Conservation (phyloP, 2,113 vertebrate species). For the Phainopepla nitens region DNA sequence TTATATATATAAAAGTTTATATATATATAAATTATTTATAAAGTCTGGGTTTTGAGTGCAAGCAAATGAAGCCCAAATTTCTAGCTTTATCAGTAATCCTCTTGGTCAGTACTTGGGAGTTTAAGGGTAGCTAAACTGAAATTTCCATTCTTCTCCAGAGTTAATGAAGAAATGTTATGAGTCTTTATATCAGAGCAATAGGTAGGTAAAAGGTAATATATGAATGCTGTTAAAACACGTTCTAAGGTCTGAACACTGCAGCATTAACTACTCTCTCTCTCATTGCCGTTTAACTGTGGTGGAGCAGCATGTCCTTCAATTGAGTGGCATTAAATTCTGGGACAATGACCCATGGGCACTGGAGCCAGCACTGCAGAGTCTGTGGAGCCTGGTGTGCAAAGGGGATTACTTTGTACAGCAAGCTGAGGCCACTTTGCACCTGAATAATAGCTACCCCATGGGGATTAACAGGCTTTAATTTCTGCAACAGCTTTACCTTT, state of each 20-base stretch:
- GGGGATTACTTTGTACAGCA: neutral
- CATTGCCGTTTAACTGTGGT: neutral
- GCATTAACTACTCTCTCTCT: conserved; percentile 15
- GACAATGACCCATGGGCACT: neutral
- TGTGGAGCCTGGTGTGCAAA: neutral
- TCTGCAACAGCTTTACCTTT: neutral
- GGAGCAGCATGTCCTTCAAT: neutral
- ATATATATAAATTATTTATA: neutral
- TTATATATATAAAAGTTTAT: neutral
- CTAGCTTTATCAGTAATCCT: neutral
- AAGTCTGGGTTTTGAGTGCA: neutral
- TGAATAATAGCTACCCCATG: neutral
- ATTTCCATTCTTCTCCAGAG: neutral
- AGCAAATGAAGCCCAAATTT: neutral
- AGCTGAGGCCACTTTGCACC: neutral
- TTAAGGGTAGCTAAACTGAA: neutral
- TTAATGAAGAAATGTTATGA: neutral
- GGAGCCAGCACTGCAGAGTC: neutral
- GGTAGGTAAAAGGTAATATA: neutral
- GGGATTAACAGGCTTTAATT: neutral
- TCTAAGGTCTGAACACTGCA: conserved; percentile 13
- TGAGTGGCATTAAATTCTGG: conserved; percentile 4
- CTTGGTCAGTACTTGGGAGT: neutral
- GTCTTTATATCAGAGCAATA: neutral
- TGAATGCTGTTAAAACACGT: neutral